These are phyloP conservation scores for Odontocerum albicorne DNA, from an alignment of 2,888 invertebrate genomes.

Conservation along the genomic window DNA sequence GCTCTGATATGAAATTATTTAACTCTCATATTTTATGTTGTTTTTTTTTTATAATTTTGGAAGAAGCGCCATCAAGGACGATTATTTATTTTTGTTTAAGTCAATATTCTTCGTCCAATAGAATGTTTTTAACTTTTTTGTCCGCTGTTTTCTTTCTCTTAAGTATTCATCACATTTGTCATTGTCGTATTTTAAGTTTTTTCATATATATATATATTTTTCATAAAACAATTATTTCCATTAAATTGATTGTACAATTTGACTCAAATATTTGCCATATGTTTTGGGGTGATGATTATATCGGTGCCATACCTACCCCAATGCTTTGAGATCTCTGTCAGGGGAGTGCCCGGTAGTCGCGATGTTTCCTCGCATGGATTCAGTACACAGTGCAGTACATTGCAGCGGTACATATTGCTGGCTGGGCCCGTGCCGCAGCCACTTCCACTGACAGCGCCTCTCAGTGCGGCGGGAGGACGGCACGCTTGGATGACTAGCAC, in stretches of 20 bases:
- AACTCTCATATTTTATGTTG: conserved; percentile 18
- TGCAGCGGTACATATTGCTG: no score
- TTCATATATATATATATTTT: conserved; percentile 13
- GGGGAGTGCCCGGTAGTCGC: no score
- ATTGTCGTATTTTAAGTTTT: conserved; percentile 26
- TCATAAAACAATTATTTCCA: conserved; percentile 22
- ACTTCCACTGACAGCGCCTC: no score
- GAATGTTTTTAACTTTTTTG: conserved; percentile 25
- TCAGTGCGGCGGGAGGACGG: conserved; percentile 26
- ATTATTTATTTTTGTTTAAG: conserved; percentile 6
- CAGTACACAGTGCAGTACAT: no score
- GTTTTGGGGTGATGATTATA: conserved; percentile 33
- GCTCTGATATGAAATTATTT: conserved; percentile 32
- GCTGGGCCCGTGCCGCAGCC: conserved; percentile 18
- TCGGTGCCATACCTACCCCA: conserved; percentile 26
- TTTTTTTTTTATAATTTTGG: conserved; percentile 21
- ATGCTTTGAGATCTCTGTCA: conserved; percentile 14
- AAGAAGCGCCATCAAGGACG: conserved; percentile 5
- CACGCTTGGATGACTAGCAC: conserved; percentile 37
- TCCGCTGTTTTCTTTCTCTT: conserved; percentile 16
- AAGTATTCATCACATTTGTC: conserved; percentile 26
- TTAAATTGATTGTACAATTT: conserved; percentile 25
- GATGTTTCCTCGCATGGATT: no score
- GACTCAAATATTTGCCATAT: conserved; percentile 30
- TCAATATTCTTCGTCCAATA: conserved; percentile 25